These are phyloP conservation scores for Eueides isabella DNA, from an alignment of 1,140 invertebrate genomes.

Conservation along the genomic window DNA sequence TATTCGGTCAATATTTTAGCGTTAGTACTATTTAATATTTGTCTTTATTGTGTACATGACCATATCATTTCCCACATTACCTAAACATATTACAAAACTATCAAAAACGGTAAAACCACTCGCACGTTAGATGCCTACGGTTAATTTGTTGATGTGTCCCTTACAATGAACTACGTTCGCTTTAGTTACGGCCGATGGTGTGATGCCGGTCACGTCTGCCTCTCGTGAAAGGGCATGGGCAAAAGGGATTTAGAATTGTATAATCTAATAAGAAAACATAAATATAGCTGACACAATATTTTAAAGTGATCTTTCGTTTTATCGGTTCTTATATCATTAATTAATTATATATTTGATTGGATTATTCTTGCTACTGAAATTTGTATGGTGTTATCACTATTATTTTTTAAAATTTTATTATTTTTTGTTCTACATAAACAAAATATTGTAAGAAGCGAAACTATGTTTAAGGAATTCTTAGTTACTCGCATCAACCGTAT, in stretches of 20 bases:
- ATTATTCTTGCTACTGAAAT: neutral
- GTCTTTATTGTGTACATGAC: conserved; percentile 10
- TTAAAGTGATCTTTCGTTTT: neutral
- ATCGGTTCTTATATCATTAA: neutral
- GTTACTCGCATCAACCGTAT: too few species aligned
- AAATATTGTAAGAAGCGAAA: too few species aligned
- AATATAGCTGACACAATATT: conserved; percentile 5
- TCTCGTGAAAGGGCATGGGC: conserved; percentile 24
- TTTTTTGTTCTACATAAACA: too few species aligned
- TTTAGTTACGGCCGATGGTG: conserved; percentile 3
- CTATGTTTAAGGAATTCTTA: too few species aligned
- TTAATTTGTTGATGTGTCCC: conserved; percentile 5
- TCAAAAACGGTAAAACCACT: conserved; percentile 22
- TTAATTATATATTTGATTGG: neutral
- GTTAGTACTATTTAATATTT: too few species aligned
- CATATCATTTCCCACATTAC: conserved; percentile 1
- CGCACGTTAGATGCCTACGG: neutral
- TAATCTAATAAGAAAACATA: conserved; percentile 20
- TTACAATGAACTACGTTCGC: neutral
- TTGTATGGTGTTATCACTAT: too few species aligned
- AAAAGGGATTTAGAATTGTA: neutral
- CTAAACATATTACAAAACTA: neutral
- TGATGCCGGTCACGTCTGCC: conserved; percentile 29
- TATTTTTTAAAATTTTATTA: too few species aligned
- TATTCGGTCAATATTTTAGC: neutral